Percentiles rank a stretch among this genome's conserved stretches.
phyloP scores from a whole-genome alignment of 2,888 invertebrate species.

The Limnephilus auricula region DNA sequence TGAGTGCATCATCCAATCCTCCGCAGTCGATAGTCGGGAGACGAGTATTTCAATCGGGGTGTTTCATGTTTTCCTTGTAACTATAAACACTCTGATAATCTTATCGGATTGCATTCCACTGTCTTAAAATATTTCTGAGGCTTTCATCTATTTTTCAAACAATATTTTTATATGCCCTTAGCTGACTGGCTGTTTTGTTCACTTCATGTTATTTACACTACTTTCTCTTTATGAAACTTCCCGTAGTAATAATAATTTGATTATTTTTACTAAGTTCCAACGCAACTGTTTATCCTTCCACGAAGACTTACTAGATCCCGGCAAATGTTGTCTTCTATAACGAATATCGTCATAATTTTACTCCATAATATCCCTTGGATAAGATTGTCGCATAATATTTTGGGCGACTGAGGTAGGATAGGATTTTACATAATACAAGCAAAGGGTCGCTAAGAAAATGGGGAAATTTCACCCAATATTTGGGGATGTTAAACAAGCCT shows the following conservation, averaged over 20 bases:
- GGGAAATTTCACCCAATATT: background rate
- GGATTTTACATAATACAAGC: slow-evolving; percentile 2
- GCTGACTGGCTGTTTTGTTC: background rate
- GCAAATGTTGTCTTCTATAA: background rate
- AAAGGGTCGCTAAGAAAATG: background rate
- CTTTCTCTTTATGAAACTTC: background rate
- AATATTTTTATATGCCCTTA: background rate
- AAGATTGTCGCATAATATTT: background rate
- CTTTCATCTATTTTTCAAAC: background rate
- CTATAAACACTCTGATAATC: background rate
- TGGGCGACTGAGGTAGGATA: background rate
- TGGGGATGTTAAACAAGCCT: background rate
- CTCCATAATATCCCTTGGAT: background rate
- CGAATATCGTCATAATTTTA: background rate
- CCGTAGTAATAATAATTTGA: background rate
- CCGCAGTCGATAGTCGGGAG: background rate
- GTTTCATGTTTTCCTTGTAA: background rate
- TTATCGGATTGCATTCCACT: background rate
- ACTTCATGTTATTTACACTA: background rate
- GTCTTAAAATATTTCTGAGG: background rate
- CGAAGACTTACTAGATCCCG: background rate
- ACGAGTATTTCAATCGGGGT: background rate
- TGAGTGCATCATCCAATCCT: slow-evolving; percentile 31
- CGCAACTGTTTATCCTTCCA: background rate
- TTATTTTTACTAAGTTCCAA: background rate